phyloP scores from a whole-genome alignment of 2,888 invertebrate genomes.

The Leptinotarsa haldemani region DNA sequence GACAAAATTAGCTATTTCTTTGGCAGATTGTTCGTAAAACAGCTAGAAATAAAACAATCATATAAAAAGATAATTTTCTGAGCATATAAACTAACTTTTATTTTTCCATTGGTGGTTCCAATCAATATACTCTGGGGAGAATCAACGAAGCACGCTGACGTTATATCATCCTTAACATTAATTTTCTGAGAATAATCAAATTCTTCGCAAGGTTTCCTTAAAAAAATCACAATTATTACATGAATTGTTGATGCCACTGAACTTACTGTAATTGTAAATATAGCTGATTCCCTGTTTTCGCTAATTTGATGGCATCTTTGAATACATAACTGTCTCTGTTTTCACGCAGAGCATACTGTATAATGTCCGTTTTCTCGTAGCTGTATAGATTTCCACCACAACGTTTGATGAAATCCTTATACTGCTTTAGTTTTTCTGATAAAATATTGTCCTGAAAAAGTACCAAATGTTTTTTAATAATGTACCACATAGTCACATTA shows the following conservation, averaged over 20 bases:
- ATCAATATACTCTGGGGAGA: constrained; percentile 66
- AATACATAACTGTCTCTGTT: constrained; percentile 71
- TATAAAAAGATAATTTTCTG: not conserved
- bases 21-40: constrained; percentile 71
- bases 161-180: constrained; percentile 70
- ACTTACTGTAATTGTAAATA: constrained; percentile 75
- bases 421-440: constrained; percentile 67
- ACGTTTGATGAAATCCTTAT: constrained; percentile 72
- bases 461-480: constrained; percentile 6
- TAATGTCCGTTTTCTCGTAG: constrained; percentile 73
- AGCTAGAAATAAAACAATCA: constrained; percentile 64
- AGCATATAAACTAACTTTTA: constrained; percentile 61
- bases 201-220: constrained; percentile 53
- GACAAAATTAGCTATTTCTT: constrained; percentile 67
- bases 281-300: constrained; percentile 67
- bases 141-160: constrained; percentile 70
- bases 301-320: constrained; percentile 64
- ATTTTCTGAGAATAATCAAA: constrained; percentile 66
- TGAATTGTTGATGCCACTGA: constrained; percentile 8
- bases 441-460: constrained; percentile 65
- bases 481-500: not conserved
- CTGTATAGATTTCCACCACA: constrained; percentile 74
- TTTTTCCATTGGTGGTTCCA: constrained; percentile 66
- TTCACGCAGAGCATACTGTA: constrained; percentile 78
- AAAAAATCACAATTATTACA: constrained; percentile 23